phyloP scores from a whole-genome alignment of 2,888 invertebrate species.

The Cosmorhoe ocellata region DNA sequence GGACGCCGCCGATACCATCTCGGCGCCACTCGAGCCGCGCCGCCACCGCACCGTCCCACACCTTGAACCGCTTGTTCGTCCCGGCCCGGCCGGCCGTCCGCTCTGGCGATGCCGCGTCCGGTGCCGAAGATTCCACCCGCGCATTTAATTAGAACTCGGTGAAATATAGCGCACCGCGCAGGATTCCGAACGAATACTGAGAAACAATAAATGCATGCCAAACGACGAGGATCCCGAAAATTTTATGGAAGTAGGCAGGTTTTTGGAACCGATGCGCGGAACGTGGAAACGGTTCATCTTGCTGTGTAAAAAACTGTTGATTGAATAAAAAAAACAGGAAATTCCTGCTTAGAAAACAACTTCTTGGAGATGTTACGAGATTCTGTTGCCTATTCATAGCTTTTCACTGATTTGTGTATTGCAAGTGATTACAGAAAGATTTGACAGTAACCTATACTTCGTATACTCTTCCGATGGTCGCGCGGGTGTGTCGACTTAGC shows the following conservation, averaged over 20 bases:
- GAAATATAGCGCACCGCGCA: constrained; percentile 71
- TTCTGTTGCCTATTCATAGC: too few relatives aligned
- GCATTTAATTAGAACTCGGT: constrained; percentile 73
- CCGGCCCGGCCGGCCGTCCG: constrained; percentile 52
- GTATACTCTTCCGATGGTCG: constrained; percentile 28
- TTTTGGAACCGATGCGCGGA: constrained; percentile 43
- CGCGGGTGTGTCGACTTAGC: constrained; percentile 55
- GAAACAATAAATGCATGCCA: constrained; percentile 64
- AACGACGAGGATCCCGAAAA: constrained; percentile 64
- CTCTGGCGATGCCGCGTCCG: constrained; percentile 45
- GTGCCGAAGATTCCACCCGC: constrained; percentile 56
- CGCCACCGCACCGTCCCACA: constrained; percentile 45
- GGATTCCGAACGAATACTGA: constrained; percentile 59
- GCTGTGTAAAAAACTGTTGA: constrained; percentile 42
- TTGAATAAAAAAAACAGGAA: too few relatives aligned
- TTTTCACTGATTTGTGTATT: too few relatives aligned
- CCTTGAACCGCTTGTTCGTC: constrained; percentile 49
- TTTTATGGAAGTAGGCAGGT: constrained; percentile 51
- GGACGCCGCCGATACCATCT: constrained; percentile 58
- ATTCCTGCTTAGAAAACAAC: too few relatives aligned
- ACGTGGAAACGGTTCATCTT: constrained; percentile 52
- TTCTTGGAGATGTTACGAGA: too few relatives aligned
- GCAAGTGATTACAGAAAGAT: background rate
- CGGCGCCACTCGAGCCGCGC: constrained; percentile 52
- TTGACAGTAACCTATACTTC: background rate